These are phyloP conservation scores for Trilocha varians DNA, from an alignment of 2,888 invertebrate genomes.

Conservation along the genomic window DNA sequence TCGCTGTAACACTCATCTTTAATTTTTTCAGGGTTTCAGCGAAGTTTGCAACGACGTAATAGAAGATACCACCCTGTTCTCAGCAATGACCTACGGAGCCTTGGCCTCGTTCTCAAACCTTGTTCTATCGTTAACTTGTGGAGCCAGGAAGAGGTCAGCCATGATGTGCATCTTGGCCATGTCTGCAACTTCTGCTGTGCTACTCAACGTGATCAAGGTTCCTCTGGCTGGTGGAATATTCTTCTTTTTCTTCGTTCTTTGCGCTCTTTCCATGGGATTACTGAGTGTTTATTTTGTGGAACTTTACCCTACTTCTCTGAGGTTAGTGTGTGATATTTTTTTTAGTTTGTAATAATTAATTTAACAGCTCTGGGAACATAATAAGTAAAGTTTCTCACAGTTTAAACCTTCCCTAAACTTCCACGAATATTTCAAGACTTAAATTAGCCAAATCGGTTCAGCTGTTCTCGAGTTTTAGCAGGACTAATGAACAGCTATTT, in stretches of 20 bases:
- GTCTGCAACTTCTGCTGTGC: slow-evolving; percentile 40
- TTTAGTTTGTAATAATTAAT: too few relatives aligned
- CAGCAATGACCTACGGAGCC: slow-evolving; percentile 60
- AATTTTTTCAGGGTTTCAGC: slow-evolving; percentile 25
- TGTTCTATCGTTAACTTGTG: slow-evolving; percentile 55
- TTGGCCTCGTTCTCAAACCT: slow-evolving; percentile 51
- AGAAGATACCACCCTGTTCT: slow-evolving; percentile 54
- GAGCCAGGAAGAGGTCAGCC: slow-evolving; percentile 48
- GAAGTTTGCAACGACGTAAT: slow-evolving; percentile 59
- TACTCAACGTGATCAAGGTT: slow-evolving; percentile 44
- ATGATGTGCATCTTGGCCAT: slow-evolving; percentile 47
- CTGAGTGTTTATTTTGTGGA: slow-evolving; percentile 65
- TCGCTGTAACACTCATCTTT: too few relatives aligned
- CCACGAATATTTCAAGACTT: too few relatives aligned
- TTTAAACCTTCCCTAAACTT: too few relatives aligned
- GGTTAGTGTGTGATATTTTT: slow-evolving; percentile 30
- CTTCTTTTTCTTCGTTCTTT: slow-evolving; percentile 59
- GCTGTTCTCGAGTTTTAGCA: too few relatives aligned
- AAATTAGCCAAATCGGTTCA: too few relatives aligned
- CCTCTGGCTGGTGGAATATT: slow-evolving; percentile 59
- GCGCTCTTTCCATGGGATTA: slow-evolving; percentile 60
- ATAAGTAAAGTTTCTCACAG: too few relatives aligned
- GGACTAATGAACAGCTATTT: too few relatives aligned
- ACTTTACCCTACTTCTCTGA: slow-evolving; percentile 59
- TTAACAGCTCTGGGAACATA: too few relatives aligned